These are phyloP conservation scores for Gallinago jamesoni DNA, from an alignment of 2,113 vertebrate species.

Conservation along the genomic window DNA sequence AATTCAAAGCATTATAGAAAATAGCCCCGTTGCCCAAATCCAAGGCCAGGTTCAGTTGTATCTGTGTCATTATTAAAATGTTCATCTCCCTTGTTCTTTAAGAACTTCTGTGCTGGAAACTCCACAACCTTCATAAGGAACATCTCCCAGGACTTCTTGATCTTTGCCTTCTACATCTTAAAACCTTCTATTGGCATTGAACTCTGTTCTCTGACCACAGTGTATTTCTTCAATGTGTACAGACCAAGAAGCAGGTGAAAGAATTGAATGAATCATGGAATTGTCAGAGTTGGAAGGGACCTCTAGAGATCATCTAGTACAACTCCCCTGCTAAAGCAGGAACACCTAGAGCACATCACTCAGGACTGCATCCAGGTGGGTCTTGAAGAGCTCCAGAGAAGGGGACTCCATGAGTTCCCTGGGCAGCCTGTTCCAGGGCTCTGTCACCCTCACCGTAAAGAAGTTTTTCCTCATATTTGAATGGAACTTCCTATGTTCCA, in stretches of 20 bases:
- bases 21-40: not conserved
- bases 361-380: no score
- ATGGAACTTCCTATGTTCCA: no score
- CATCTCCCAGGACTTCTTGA: not conserved
- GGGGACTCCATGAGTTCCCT: no score
- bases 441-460: no score
- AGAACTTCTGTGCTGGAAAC: not conserved
- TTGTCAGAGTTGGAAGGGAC: no score
- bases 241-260: not conserved
- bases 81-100: not conserved
- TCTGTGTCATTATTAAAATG: not conserved
- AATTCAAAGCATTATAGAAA: not conserved
- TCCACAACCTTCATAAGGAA: not conserved
- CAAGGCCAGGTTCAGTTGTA: not conserved
- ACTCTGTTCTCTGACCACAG: accelerated
- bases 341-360: no score
- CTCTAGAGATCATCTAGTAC: no score
- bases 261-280: not conserved
- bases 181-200: not conserved
- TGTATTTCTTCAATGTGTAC: not conserved
- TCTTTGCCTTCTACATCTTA: not conserved
- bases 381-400: no score
- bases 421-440: no score
- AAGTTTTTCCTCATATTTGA: no score
- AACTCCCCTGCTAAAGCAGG: no score